Evolutionary conservation across 2,888 invertebrate genomes (phyloP), one percentile per base, ranked within the genome.

Genomic region (Dynastes hyllus): DNA sequence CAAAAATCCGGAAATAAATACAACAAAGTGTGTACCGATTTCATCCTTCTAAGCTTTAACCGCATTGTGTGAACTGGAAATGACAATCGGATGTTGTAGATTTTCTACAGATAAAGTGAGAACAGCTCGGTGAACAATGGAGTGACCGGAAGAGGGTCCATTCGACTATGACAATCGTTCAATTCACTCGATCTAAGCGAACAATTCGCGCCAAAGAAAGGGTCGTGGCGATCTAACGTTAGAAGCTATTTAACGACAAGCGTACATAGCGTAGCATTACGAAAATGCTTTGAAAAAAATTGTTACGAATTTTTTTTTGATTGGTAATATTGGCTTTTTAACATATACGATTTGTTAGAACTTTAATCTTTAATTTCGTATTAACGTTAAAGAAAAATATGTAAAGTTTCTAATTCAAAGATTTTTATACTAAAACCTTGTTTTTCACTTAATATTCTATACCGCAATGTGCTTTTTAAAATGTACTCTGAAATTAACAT

Each of bases 41-140:
- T 22, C 69, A 13, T 69, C 69, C 29, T 50, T 69, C 22, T 29
- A 11, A 73, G 73, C 71, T 73, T 61, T 9, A 61, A 40, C 13
- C 16, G 58, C 40, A 73, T 73, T 73, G 73, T 61, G 73, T 27
- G 65, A 63, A 79, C 78, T 76, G 77, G 77, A 77, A 77, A 77
- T 77, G 77, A 77, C 77, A 77, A 77, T 77, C 55, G 77, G 77
- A 77, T 55, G 77, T 77, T 66, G 77, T 67, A 77, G 77, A 77
- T 77, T 67, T 67, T 66, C 67, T 55, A 16, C 55, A 32, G 65
- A 53, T 76, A 66, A 63, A 76, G 67, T 40, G 77, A 67, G 53
- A 66, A 77, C 66, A 77, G 77, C 67, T 66, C 66, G 40, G 16
- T 55, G 67, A 77, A 77, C 67, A 66, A 67, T 67, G 67, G 40